Conservation (phyloP, 2,888 invertebrate species). For the Noctua janthe region DNA sequence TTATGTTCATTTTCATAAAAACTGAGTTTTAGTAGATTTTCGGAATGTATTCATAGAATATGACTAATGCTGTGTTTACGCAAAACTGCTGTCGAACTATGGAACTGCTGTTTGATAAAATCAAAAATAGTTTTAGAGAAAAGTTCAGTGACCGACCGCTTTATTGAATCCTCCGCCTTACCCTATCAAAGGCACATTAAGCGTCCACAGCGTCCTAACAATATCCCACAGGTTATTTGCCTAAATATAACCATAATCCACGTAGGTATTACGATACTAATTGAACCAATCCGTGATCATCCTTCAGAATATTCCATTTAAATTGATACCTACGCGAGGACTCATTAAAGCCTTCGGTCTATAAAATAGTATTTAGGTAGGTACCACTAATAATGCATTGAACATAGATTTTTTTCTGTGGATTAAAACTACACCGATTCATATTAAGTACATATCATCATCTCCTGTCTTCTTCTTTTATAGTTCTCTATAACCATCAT, state of each 20-base stretch:
- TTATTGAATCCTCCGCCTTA: too few species aligned
- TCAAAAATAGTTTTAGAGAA: not conserved
- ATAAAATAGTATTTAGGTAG: too few species aligned
- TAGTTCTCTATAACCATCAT: not conserved
- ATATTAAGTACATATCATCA: not conserved
- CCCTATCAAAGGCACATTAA: too few species aligned
- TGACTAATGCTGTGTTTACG: not conserved
- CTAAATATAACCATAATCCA: too few species aligned
- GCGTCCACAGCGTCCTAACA: too few species aligned
- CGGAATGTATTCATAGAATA: not conserved
- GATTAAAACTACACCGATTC: not conserved
- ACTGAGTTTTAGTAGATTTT: not conserved
- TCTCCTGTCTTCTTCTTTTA: not conserved
- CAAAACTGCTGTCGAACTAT: not conserved
- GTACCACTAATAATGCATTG: not conserved
- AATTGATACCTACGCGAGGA: too few species aligned
- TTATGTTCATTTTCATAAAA: conserved; percentile 10
- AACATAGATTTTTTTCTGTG: not conserved
- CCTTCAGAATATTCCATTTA: too few species aligned
- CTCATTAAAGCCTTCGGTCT: too few species aligned
- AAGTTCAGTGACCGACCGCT: too few species aligned
- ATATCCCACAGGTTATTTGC: too few species aligned
- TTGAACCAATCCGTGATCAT: too few species aligned
- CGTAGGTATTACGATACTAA: too few species aligned
- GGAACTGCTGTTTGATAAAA: not conserved